phyloP scores from a whole-genome alignment of 2,113 vertebrate genomes.

The Zonotrichia leucophrys region DNA sequence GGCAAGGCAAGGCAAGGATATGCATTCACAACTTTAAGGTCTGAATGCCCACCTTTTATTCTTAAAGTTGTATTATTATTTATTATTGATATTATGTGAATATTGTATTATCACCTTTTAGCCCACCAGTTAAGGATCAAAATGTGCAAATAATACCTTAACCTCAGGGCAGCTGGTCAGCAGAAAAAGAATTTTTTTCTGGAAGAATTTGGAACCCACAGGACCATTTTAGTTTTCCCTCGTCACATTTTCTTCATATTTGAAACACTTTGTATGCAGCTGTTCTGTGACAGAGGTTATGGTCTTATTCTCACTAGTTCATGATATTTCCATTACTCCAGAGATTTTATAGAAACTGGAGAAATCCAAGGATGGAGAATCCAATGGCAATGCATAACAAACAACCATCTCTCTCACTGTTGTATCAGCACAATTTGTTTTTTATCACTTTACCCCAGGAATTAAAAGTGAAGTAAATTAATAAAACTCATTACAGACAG shows the following conservation, averaged over 20 bases:
- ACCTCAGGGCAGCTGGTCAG: not conserved
- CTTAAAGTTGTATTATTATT: not conserved
- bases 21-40: not conserved
- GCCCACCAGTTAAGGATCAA: not conserved
- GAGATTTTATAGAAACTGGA: not conserved
- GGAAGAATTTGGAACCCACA: not conserved
- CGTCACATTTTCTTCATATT: not conserved
- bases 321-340: not conserved
- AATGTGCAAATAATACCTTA: not conserved
- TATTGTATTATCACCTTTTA: not conserved
- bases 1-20: not conserved
- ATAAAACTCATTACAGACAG: constrained; percentile 65
- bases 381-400: not conserved
- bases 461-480: constrained; percentile 58
- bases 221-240: not conserved
- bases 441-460: constrained; percentile 55
- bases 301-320: not conserved
- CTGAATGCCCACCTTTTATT: not conserved
- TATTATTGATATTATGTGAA: not conserved
- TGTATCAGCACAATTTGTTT: constrained; percentile 50
- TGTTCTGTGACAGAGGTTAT: not conserved
- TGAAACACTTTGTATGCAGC: not conserved
- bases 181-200: not conserved
- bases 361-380: not conserved
- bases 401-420: not conserved